Conservation (phyloP, 2,113 vertebrate species). For the Hoplias malabaricus region DNA sequence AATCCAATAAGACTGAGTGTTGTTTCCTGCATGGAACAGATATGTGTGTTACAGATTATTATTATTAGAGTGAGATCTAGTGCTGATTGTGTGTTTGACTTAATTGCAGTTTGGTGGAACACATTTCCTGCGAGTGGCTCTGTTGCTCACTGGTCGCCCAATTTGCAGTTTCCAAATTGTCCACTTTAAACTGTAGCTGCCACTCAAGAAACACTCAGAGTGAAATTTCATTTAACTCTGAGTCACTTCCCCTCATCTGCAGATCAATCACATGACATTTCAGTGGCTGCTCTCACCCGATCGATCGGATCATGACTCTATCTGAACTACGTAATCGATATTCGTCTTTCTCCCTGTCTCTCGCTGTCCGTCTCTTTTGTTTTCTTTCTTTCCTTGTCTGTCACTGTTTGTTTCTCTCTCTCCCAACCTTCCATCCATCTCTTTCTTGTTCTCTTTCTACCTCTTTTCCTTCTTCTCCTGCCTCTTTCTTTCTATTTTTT, state of each 20-base stretch:
- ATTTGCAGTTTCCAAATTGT: not conserved
- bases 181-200: not conserved
- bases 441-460: too few relatives aligned
- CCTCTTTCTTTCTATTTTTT: too few relatives aligned
- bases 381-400: not conserved
- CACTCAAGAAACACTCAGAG: not conserved
- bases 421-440: not conserved
- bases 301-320: conserved; percentile 24
- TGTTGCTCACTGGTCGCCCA: not conserved
- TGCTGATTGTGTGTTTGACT: not conserved
- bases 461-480: too few relatives aligned
- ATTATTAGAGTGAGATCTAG: not conserved
- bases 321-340: conserved; percentile 13
- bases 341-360: not conserved
- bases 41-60: not conserved
- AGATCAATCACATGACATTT: conserved; percentile 42
- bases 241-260: conserved; percentile 12
- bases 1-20: not conserved
- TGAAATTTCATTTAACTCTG: not conserved
- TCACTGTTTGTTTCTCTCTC: not conserved
- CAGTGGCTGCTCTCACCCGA: conserved; percentile 2
- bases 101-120: not conserved
- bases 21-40: too few relatives aligned
- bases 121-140: not conserved
- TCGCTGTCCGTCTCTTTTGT: conserved; percentile 1